Conservation (phyloP, 2,797 vertebrate genomes). For the Scomberomorus guttatus region DNA sequence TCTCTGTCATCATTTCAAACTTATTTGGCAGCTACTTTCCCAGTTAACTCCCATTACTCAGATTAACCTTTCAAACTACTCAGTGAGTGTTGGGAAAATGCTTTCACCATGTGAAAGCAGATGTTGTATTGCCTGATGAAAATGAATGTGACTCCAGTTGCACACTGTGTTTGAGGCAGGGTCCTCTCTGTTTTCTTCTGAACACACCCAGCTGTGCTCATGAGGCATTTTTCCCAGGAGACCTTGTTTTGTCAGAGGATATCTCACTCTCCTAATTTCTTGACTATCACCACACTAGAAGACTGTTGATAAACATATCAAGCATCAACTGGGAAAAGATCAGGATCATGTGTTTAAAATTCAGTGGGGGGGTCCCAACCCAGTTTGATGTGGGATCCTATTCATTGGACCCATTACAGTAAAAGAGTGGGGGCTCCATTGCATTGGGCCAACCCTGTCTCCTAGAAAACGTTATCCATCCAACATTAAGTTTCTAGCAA, state of each 20-base stretch:
- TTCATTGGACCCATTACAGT: neutral
- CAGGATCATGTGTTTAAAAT: neutral
- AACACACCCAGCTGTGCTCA: neutral
- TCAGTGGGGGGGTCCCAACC: neutral
- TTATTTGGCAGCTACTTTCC: slow-evolving; percentile 40
- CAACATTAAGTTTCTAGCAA: neutral
- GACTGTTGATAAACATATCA: neutral
- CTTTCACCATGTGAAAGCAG: slow-evolving; percentile 34
- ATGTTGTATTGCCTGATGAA: slow-evolving; percentile 24
- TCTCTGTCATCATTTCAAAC: slow-evolving; percentile 54
- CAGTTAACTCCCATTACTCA: slow-evolving; percentile 42
- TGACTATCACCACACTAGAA: neutral
- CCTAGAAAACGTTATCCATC: too few relatives aligned
- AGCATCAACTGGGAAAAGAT: neutral
- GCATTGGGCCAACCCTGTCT: too few relatives aligned
- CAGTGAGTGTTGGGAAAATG: slow-evolving; percentile 48
- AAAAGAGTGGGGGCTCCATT: neutral
- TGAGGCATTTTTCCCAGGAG: neutral
- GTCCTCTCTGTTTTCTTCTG: slow-evolving; percentile 4
- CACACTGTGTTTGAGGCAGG: slow-evolving; percentile 1
- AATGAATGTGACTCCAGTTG: slow-evolving; percentile 27
- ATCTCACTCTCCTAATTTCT: slow-evolving; percentile 6
- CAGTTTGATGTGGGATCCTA: neutral
- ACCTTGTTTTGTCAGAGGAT: slow-evolving; percentile 6
- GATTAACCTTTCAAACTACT: slow-evolving; percentile 24